Conservation (phyloP, 2,888 invertebrate genomes). For the Acholoe squamosa region DNA sequence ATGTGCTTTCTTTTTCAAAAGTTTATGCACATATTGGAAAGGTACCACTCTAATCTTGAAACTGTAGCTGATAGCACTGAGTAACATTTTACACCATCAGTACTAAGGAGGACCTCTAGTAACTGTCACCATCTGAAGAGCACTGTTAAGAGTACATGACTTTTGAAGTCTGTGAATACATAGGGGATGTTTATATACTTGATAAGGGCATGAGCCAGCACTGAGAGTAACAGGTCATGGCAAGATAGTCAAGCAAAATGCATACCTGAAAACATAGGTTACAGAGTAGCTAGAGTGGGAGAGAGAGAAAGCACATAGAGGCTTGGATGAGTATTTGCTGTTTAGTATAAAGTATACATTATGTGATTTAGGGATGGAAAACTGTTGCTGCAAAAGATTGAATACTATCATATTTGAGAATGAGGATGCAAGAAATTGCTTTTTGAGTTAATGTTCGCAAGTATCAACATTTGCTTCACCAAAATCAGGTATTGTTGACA, state of each 20-base stretch:
- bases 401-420: too few relatives aligned
- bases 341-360: neutral
- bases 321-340: slow-evolving; percentile 5
- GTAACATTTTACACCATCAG: too few relatives aligned
- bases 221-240: slow-evolving; percentile 30
- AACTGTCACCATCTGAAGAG: neutral
- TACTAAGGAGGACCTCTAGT: too few relatives aligned
- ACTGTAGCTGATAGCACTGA: too few relatives aligned
- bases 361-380: slow-evolving; percentile 17
- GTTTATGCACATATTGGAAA: too few relatives aligned
- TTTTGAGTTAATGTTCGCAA: neutral
- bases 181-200: neutral
- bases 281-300: slow-evolving; percentile 73
- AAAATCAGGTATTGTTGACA: too few relatives aligned
- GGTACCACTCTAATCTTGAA: too few relatives aligned
- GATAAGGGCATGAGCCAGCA: slow-evolving; percentile 21
- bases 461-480: too few relatives aligned
- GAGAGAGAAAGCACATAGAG: slow-evolving; percentile 61
- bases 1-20: too few relatives aligned
- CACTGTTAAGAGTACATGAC: neutral
- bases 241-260: slow-evolving; percentile 54
- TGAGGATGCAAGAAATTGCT: neutral
- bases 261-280: slow-evolving; percentile 76
- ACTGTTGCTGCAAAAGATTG: slow-evolving; percentile 26
- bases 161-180: neutral